These are phyloP conservation scores for Aurelia aurita complex sp. Pacific DNA, from an alignment of 30 jellyfish, hydroid and myxozoan genomes.

Conservation along the genomic window DNA sequence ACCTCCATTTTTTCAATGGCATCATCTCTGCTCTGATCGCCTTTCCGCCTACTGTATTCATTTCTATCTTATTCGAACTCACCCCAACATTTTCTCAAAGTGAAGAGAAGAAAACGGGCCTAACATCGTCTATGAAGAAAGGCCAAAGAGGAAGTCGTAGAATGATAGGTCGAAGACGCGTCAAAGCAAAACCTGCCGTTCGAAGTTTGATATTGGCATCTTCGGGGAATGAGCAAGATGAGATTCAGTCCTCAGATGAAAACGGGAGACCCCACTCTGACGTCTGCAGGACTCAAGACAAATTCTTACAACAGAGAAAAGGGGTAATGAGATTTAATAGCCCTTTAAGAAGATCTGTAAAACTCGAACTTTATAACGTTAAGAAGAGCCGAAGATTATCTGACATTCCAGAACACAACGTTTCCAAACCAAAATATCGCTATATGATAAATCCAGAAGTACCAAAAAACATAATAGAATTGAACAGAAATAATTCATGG, in stretches of 20 bases:
- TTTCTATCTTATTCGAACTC: not conserved
- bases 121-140: not conserved
- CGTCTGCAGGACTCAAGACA: not conserved
- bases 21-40: not conserved
- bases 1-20: not conserved
- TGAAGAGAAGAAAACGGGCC: not conserved
- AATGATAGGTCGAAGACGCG: not conserved
- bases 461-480: not conserved
- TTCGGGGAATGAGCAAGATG: not conserved
- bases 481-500: not conserved
- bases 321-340: not conserved
- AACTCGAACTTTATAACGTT: not conserved
- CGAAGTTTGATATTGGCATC: not conserved
- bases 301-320: not conserved
- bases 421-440: not conserved
- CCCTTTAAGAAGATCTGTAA: not conserved
- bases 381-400: not conserved
- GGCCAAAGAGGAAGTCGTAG: not conserved
- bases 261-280: not conserved
- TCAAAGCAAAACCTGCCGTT: not conserved
- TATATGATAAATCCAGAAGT: not conserved
- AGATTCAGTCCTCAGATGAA: not conserved
- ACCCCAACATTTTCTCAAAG: not conserved
- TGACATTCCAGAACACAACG: conserved; percentile 8
- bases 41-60: not conserved